A percentile compares a stretch with the other conserved stretches of the same genome.
phyloP scores from a whole-genome alignment of 2,888 invertebrate genomes.

The Myopa testacea region DNA sequence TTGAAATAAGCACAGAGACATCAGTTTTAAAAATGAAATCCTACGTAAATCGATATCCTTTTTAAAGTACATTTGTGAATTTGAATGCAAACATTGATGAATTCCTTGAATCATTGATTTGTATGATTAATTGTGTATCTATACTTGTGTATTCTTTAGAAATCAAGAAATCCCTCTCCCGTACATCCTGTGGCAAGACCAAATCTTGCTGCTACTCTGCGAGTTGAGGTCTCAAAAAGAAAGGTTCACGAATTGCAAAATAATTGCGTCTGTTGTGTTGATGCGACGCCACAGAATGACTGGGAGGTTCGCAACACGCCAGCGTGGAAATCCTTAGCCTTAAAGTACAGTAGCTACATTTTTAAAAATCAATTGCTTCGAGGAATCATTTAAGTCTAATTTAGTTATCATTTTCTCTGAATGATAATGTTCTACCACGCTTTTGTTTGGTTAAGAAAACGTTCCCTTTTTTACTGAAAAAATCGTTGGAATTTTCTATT shows the following conservation, averaged over 20 bases:
- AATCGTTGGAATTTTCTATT: not conserved
- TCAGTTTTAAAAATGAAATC: no score
- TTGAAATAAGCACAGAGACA: not conserved
- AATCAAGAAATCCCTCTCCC: conserved; percentile 55
- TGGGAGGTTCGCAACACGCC: conserved; percentile 68
- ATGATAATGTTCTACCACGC: no score
- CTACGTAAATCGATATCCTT: no score
- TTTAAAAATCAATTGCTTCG: not conserved
- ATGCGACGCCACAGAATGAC: conserved; percentile 58
- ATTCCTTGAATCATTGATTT: no score
- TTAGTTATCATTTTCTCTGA: no score
- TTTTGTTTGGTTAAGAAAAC: not conserved
- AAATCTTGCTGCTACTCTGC: conserved; percentile 67
- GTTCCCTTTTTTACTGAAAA: no score
- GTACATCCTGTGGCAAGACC: conserved; percentile 66
- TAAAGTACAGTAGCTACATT: conserved; percentile 56
- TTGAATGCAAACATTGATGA: no score
- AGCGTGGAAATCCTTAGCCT: conserved; percentile 65
- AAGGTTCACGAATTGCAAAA: conserved; percentile 62
- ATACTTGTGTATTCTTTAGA: conserved; percentile 36
- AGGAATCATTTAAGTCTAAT: no score
- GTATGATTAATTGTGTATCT: no score
- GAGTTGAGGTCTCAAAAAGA: conserved; percentile 62
- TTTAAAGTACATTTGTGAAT: no score
- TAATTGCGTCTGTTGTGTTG: conserved; percentile 59